These are phyloP conservation scores for Bradypus variegatus DNA, from an alignment of 2,797 vertebrate species.

Conservation along the genomic window DNA sequence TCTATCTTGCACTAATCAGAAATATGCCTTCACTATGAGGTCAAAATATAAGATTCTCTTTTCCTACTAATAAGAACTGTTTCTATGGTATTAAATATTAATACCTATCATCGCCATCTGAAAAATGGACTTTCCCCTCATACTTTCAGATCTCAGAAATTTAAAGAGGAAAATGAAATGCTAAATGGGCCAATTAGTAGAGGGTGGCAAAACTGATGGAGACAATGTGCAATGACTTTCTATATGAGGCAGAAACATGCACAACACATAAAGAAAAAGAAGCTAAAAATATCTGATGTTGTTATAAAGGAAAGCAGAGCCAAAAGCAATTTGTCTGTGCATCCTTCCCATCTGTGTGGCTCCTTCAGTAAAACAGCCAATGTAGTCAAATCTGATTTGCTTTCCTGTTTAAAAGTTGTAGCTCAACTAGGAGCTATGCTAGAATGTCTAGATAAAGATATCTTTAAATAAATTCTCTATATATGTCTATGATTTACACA, in stretches of 20 bases:
- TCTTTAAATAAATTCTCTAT: conserved; percentile 57
- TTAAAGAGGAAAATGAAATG: conserved; percentile 33
- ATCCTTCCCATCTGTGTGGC: conserved; percentile 60
- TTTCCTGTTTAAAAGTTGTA: conserved; percentile 54
- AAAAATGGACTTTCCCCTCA: not conserved
- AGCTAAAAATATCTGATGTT: conserved; percentile 62
- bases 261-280: conserved; percentile 50
- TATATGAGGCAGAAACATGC: conserved; percentile 54
- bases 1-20: not conserved
- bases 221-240: conserved; percentile 45
- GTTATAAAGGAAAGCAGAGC: conserved; percentile 58
- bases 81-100: not conserved
- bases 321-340: conserved; percentile 53
- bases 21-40: not conserved
- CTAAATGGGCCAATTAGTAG: not conserved
- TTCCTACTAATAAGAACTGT: not conserved
- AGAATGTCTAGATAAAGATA: conserved; percentile 50
- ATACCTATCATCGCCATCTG: not conserved
- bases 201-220: conserved; percentile 9
- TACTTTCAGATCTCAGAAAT: conserved; percentile 18
- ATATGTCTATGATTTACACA: conserved; percentile 40
- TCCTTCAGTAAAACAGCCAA: conserved; percentile 52
- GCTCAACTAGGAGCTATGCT: conserved; percentile 49
- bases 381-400: conserved; percentile 57
- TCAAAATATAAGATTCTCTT: not conserved